These are phyloP conservation scores for Dyspetes luteomarginatus DNA, from an alignment of 2,888 invertebrate genomes.

Conservation along the genomic window DNA sequence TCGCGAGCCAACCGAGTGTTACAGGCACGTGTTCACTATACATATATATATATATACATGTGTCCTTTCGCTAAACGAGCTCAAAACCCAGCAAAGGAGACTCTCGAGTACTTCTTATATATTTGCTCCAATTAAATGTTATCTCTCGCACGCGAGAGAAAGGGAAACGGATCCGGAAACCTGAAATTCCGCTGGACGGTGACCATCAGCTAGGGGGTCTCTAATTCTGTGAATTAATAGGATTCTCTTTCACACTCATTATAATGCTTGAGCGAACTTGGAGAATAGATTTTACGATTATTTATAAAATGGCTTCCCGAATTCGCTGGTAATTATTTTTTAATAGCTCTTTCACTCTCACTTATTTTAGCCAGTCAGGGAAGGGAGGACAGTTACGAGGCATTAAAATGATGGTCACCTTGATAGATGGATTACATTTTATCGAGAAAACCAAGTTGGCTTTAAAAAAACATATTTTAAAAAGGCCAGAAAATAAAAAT, in stretches of 20 bases:
- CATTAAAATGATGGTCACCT: too few relatives aligned
- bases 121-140: constrained; percentile 49
- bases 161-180: constrained; percentile 52
- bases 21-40: constrained; percentile 17
- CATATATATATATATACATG: too few relatives aligned
- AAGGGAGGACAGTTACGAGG: too few relatives aligned
- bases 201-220: constrained; percentile 35
- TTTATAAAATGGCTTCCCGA: constrained; percentile 26
- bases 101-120: neutral
- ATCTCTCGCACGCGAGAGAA: constrained; percentile 4
- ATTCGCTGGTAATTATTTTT: constrained; percentile 15
- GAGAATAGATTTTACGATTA: neutral
- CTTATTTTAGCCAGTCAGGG: too few relatives aligned
- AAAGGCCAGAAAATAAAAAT: too few relatives aligned
- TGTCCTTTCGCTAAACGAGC: constrained; percentile 48
- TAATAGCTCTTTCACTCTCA: constrained; percentile 13
- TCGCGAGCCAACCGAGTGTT: constrained; percentile 47
- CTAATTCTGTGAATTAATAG: constrained; percentile 24
- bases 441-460: too few relatives aligned
- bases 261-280: constrained; percentile 22
- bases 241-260: constrained; percentile 61
- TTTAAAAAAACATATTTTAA: too few relatives aligned
- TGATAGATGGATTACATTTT: too few relatives aligned
- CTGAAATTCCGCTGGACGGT: constrained; percentile 51
- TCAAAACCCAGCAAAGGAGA: constrained; percentile 7